Conservation (phyloP, 2,888 invertebrate genomes). For the Carpatolechia fugitivella region DNA sequence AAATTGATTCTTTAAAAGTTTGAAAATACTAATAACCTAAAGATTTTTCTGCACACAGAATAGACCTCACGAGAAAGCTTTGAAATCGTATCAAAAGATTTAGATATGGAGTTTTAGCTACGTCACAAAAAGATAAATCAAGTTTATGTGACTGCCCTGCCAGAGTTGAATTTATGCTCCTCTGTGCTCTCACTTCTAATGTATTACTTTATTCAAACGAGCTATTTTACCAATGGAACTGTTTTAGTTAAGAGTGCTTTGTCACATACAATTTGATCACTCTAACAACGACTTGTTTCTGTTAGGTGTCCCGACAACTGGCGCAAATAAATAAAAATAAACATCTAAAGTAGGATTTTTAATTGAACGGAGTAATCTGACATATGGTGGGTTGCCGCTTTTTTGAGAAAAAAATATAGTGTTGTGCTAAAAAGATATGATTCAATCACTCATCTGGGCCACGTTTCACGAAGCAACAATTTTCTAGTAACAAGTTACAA, state of each 20-base stretch:
- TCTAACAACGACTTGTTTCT: not conserved
- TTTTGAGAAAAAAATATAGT: no score
- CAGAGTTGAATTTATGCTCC: slow-evolving; percentile 67
- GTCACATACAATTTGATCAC: not conserved
- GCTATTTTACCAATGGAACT: slow-evolving; percentile 10
- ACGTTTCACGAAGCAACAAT: no score
- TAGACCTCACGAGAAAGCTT: not conserved
- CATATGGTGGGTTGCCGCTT: no score
- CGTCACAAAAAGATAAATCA: slow-evolving; percentile 71
- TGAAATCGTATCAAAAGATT: slow-evolving; percentile 44
- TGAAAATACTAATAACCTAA: no score
- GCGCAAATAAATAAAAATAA: no score
- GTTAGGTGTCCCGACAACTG: no score
- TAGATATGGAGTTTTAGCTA: slow-evolving; percentile 56
- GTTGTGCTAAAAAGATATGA: no score
- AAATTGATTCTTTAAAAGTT: not conserved
- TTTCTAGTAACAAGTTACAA: no score
- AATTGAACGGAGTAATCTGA: no score
- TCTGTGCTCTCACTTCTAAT: slow-evolving; percentile 53
- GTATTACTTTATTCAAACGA: slow-evolving; percentile 23
- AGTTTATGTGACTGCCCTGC: slow-evolving; percentile 73
- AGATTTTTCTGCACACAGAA: no score
- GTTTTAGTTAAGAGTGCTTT: not conserved
- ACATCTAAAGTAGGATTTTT: no score
- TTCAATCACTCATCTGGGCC: no score